Evolutionary conservation across 2,113 vertebrate species (phyloP).

Genomic region (Myotis yumanensis): DNA sequence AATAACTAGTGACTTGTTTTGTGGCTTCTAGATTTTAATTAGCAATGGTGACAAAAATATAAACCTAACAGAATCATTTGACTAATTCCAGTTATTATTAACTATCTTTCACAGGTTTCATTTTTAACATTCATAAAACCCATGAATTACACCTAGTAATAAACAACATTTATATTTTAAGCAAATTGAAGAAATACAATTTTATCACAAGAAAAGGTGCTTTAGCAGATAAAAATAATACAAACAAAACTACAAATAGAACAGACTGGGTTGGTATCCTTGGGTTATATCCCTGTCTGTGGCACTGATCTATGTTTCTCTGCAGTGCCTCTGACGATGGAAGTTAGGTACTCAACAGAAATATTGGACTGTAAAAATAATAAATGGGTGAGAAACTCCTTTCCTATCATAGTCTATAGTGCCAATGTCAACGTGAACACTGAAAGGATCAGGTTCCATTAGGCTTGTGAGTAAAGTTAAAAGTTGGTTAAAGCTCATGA

Average conservation of each 20-base stretch:
- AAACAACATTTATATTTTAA: not conserved
- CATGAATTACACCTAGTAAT: not conserved
- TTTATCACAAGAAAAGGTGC: not conserved
- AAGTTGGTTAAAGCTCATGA: not conserved
- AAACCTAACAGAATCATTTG: not conserved
- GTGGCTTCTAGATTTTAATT: not conserved
- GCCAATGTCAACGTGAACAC: conserved; percentile 9
- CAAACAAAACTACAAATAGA: conserved; percentile 38
- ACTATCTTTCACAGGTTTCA: not conserved
- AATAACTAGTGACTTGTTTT: not conserved
- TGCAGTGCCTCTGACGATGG: conserved; percentile 48
- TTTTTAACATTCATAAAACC: not conserved
- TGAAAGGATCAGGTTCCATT: not conserved
- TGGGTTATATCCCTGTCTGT: conserved; percentile 52
- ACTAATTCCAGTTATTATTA: not conserved
- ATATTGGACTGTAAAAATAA: conserved; percentile 74
- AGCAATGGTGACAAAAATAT: not conserved
- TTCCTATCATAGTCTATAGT: conserved; percentile 41
- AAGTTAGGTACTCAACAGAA: conserved; percentile 56
- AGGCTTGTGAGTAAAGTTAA: not conserved
- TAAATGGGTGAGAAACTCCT: conserved; percentile 58
- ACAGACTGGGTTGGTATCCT: conserved; percentile 8
- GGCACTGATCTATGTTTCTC: conserved; percentile 62
- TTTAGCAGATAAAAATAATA: conserved; percentile 16
- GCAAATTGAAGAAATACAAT: not conserved